Base-by-base conservation (phyloP, 2,797 vertebrate genomes). In the Rhabdomys pumilio region DNA sequence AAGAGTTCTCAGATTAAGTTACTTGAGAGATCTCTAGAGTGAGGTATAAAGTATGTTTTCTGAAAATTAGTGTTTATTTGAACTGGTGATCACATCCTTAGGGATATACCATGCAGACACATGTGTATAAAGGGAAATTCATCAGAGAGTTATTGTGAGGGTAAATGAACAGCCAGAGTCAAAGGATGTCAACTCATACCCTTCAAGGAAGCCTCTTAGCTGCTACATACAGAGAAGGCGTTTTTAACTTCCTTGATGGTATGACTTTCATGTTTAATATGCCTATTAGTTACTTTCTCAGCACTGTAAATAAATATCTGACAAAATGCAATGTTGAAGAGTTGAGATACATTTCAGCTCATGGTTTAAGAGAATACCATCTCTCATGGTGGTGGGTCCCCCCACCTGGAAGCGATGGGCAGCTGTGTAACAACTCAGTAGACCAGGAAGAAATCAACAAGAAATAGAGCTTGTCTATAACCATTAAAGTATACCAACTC, bases 51-150 rank as follows among this genome's bases (percentile, higher is more conserved):
- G 65, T 34, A 6, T 72, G 20, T 38, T 79, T 90, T 75, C 65
- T 79, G 38, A 59, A 94, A 90, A 73, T n/a, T 67, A 12, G n/a
- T 93, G 50, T 93, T 94, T 84, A 91, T 84, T 88, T 90, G 76
- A 90, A 61, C 44, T 57, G 12, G 38, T 5, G 31, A 8, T 96
- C 47, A 14, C 67, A 61, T 89, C 73, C 65, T 41, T 95, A 63
- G 75, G 91, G 19, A 92, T 31, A 38, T 3, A 20, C 13, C 22
- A 22, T 17, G 31, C 7, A 26, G 9, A 84, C 57, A 93, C 67
- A 88, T n/a, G 29, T 67, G n/a, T n/a, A 82, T 22, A 79, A 92
- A 82, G 41, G 41, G 7, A n/a, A 82, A 85, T 77, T 90, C 57
- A 83, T 92, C 65, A 63, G 67, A 96, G n/a, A 47, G 38, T 41